A percentile compares a stretch with the other conserved stretches of the same genome.
Conservation (phyloP, 53 echinoderm and acorn worm species). For the Glandiceps talaboti region DNA sequence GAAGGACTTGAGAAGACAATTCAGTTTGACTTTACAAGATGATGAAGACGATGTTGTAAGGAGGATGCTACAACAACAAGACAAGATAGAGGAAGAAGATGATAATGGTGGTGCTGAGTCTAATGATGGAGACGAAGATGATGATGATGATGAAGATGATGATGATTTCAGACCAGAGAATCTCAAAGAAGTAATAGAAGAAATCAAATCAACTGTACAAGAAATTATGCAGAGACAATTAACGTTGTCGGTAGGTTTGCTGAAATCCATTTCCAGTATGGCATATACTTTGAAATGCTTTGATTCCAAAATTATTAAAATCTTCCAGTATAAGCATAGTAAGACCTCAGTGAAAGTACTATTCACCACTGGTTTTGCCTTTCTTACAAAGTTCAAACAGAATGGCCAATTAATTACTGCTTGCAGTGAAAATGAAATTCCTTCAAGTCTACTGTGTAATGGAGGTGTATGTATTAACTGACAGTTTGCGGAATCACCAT, state of each 20-base stretch:
- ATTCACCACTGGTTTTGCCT: no score
- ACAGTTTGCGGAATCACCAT: no score
- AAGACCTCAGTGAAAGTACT: no score
- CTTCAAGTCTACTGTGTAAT: no score
- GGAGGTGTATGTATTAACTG: no score
- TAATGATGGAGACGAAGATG: neutral
- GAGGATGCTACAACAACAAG: slow-evolving; percentile 10
- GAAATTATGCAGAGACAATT: neutral
- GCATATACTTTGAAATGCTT: no score
- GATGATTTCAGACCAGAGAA: neutral
- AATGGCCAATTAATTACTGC: no score
- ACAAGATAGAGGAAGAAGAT: slow-evolving; percentile 19
- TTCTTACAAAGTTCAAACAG: no score
- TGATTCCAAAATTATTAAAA: no score
- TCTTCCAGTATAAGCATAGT: no score
- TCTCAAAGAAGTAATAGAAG: neutral
- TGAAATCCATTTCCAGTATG: no score
- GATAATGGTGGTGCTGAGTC: neutral
- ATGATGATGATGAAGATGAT: neutral
- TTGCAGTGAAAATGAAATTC: no score
- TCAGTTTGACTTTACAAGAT: neutral
- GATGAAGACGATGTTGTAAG: neutral
- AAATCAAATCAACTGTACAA: neutral
- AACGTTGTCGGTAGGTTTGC: neutral
- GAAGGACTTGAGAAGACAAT: neutral